Base-by-base conservation (phyloP, 1,140 invertebrate genomes). In the Drosophila sp. region DNA sequence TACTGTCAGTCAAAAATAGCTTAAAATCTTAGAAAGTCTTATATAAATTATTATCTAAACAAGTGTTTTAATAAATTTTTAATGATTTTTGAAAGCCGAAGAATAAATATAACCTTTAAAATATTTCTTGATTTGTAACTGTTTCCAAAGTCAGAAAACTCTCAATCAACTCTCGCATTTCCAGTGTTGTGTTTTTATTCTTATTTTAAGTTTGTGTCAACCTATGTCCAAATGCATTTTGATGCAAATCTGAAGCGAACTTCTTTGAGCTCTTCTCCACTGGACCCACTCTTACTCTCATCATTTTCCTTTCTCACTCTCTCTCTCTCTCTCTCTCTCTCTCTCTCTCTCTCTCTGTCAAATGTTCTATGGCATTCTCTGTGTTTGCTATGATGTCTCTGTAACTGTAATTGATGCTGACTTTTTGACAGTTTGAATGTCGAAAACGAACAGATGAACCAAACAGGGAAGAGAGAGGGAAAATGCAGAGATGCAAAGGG, bases 401-500 rank as follows among this genome's bases (percentile, higher is more conserved):
- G 76, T 89, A 89, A 89, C 79, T 89, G 83, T 89, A 89, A 89
- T 89, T 89, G 83, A 89, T 83, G 84, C 80, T 89, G 83, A 89
- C 83, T 89, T 89, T 89, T 83, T 89, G 83, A 89, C 83, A 89
- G 83, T 89, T 89, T 89, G 83, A 89, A 89, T 89, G 83, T 78
- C 83, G 83, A 71, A 89, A 61, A 53, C 65, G 79, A 82, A 72
- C 76, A 81, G 81, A 81, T 81, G 81, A 86, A 64, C 61, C 13
- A 27, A 32, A 36, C 11, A 14, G 13, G 6, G 50, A 16, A 57
- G 21, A 25, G 58, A 18, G 29, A 18, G 27, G n/a, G n/a, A n/a
- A n/a, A 9, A 36, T 48, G 8, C 16, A 27, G 7, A 14, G 21
- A 16, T 11, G 59, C 14, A 36, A 25, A 43, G 29, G 34, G 48